Evolutionary conservation across 2,888 invertebrate species (phyloP), one percentile per base, ranked within the genome.

Genomic region (Mesodorylaimus sp.): DNA sequence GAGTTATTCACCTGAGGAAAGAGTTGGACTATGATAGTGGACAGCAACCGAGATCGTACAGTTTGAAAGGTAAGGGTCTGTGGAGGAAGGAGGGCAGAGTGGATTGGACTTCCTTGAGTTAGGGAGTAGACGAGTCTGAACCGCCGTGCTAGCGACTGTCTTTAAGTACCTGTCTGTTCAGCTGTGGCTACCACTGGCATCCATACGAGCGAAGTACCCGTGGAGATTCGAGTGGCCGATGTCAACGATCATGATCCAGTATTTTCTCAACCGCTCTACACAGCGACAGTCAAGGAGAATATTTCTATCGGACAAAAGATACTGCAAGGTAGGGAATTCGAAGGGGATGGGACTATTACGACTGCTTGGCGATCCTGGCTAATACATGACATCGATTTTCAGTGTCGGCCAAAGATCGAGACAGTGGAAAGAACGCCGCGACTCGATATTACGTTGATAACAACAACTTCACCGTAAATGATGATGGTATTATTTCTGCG

Each of bases 21-120:
- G 86, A 86, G 70, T 72, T 97, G 61, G 95, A 97, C 72, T 95
- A 88, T 66, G 95, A 97, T 72, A 91, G 93, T 70, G 73, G 88
- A 55, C 74, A 87, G 45, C 89, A 91, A 63, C 87, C 89, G 0
- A 88, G 88, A 63, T 82, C 86, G 53, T 93, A 91, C 67, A 83
- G 86, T 5, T 72, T 95, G 55, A 61, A 83, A 21, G 61, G 60
- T 61, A 28, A 37, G 51, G 50, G 21, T n/a, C 19, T n/a, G 2
- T 2, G n/a, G 13, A 2, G 13, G 28, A 2, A 19, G 2, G 45
- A 29, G 7, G 19, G 28, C 21, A 2, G 7, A 5, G 45, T 26
- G 45, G 21, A 24, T 13, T n/a, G 25, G 10, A 13, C 2, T 27
- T 38, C 23, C 10, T n/a, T n/a, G n/a, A n/a, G n/a, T n/a, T n/a